Evolutionary conservation across 53 echinoderm and acorn worm genomes (phyloP).

Genomic region (Patiria pectinifera): DNA sequence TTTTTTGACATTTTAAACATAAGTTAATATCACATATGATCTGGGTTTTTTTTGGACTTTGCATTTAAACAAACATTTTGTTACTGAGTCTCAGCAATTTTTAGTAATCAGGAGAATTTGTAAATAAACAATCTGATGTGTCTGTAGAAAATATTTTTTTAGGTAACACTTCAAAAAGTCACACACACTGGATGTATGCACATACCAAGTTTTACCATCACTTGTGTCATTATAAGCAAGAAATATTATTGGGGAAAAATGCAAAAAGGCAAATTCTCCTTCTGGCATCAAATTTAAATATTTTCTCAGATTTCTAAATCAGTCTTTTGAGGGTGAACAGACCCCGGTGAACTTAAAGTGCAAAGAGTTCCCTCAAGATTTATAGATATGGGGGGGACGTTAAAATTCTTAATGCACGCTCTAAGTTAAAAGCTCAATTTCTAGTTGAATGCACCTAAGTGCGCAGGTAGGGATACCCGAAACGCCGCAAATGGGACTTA

Average conservation of each 20-base stretch:
- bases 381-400: neutral
- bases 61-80: neutral
- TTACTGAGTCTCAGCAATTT: too few relatives aligned
- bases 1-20: neutral
- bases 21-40: neutral
- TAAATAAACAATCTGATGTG: too few relatives aligned
- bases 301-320: neutral
- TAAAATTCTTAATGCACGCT: neutral
- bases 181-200: too few relatives aligned
- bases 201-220: too few relatives aligned
- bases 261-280: neutral
- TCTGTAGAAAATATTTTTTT: too few relatives aligned
- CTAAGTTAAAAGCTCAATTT: neutral
- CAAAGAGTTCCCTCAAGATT: slow-evolving; percentile 5
- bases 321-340: slow-evolving; percentile 9
- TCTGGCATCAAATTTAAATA: neutral
- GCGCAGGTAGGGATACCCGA: neutral
- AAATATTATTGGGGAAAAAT: too few relatives aligned
- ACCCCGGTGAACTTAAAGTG: slow-evolving; percentile 28
- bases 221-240: too few relatives aligned
- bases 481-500: neutral
- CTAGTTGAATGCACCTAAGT: slow-evolving; percentile 11
- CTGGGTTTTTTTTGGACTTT: too few relatives aligned
- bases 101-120: too few relatives aligned
- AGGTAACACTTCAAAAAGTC: too few relatives aligned